Evolutionary conservation across 2,888 invertebrate genomes (phyloP).

Genomic region (Ceramica pisi): DNA sequence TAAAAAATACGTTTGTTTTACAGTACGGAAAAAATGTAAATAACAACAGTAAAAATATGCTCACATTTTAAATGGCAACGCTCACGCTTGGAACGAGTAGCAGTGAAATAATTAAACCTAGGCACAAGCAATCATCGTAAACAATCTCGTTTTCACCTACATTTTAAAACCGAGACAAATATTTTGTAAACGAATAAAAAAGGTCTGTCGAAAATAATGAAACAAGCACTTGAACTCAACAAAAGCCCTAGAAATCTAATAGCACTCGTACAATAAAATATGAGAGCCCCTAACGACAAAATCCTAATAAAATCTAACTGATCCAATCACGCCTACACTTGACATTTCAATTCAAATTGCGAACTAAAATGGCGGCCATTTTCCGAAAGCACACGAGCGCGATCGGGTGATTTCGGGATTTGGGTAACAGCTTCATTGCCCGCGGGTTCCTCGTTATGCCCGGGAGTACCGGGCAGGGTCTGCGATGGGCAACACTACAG

Average conservation of each 20-base stretch:
- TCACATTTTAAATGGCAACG: not conserved
- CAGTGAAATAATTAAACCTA: not conserved
- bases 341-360: slow-evolving; percentile 74
- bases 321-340: slow-evolving; percentile 67
- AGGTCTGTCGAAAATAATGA: slow-evolving; percentile 3
- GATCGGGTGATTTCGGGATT: slow-evolving; percentile 63
- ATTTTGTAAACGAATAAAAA: slow-evolving; percentile 6
- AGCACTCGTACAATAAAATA: slow-evolving; percentile 23
- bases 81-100: not conserved
- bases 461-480: slow-evolving; percentile 54
- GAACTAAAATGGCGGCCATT: slow-evolving; percentile 64
- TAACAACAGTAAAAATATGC: too few species aligned
- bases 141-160: not conserved
- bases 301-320: slow-evolving; percentile 69
- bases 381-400: slow-evolving; percentile 59
- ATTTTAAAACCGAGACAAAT: not conserved
- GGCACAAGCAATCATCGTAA: not conserved
- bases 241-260: slow-evolving; percentile 12
- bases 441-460: slow-evolving; percentile 66
- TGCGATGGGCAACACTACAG: slow-evolving; percentile 47
- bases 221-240: slow-evolving; percentile 4
- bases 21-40: too few species aligned
- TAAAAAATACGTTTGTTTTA: too few species aligned
- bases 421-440: slow-evolving; percentile 71
- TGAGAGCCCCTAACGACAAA: slow-evolving; percentile 51